Conservation (phyloP, 2,797 vertebrate species). For the Lepus oiostolus region DNA sequence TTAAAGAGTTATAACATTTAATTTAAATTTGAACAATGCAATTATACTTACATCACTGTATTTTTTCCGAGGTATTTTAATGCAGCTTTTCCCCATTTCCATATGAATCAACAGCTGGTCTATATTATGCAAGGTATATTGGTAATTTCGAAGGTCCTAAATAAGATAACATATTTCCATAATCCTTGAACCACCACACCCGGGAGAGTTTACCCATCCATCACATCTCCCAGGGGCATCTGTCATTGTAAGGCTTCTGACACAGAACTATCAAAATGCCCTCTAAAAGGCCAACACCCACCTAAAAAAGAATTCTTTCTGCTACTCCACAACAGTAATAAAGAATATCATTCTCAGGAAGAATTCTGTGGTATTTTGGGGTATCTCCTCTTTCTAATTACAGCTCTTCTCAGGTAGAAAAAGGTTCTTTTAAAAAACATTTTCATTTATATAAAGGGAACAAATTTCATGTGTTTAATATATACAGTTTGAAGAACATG, state of each 20-base stretch:
- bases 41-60: conserved; percentile 92
- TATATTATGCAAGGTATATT: conserved; percentile 95
- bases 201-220: conserved; percentile 42
- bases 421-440: not conserved
- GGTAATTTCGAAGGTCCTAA: conserved; percentile 97
- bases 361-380: not conserved
- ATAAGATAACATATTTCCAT: conserved; percentile 73
- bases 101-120: conserved; percentile 95
- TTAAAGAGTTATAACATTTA: conserved; percentile 31
- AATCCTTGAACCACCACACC: conserved; percentile 11
- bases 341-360: conserved; percentile 4
- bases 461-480: no score
- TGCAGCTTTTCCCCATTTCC: conserved; percentile 97
- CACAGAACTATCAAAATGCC: conserved; percentile 31
- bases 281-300: not conserved
- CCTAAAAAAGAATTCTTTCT: conserved; percentile 48
- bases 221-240: not conserved
- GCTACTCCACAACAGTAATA: not conserved
- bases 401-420: not conserved
- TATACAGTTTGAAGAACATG: no score
- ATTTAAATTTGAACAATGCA: conserved; percentile 31
- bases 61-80: conserved; percentile 94
- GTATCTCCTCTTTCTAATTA: not conserved
- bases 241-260: conserved; percentile 28
- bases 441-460: no score